phyloP scores from a whole-genome alignment of 1,140 invertebrate species.

The Mesaphorura yosii region DNA sequence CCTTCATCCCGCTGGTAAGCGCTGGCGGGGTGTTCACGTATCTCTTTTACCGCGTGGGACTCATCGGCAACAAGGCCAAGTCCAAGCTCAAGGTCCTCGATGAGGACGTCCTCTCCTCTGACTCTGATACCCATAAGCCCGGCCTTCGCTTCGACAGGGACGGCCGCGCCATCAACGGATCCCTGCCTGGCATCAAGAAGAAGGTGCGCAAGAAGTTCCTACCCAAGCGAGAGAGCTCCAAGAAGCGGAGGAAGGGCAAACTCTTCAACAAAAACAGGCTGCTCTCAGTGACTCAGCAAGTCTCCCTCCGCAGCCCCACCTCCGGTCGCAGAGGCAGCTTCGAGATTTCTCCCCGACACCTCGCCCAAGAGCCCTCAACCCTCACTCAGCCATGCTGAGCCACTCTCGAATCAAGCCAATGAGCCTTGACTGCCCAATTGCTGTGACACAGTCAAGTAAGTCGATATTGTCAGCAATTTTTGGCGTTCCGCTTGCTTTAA shows the following conservation, averaged over 20 bases:
- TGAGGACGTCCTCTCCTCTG: slow-evolving; percentile 5
- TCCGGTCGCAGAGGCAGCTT: no score
- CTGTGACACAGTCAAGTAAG: no score
- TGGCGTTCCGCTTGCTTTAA: no score
- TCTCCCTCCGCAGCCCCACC: slow-evolving; percentile 17
- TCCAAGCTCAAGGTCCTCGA: slow-evolving; percentile 6
- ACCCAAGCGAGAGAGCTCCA: slow-evolving; percentile 20
- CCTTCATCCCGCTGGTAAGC: slow-evolving; percentile 30
- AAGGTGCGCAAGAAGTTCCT: slow-evolving; percentile 29
- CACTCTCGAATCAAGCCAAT: no score
- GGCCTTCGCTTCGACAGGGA: slow-evolving; percentile 7
- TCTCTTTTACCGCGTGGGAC: slow-evolving; percentile 31
- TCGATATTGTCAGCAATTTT: no score
- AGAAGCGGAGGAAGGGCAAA: slow-evolving; percentile 25
- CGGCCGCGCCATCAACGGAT: slow-evolving; percentile 15
- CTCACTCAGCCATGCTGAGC: no score
- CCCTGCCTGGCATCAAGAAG: slow-evolving; percentile 25
- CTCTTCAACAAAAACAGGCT: slow-evolving; percentile 28
- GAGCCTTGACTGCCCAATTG: no score
- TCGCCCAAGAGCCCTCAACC: no score
- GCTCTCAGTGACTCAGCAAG: slow-evolving; percentile 16
- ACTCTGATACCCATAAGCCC: background rate
- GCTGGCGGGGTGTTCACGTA: slow-evolving; percentile 31
- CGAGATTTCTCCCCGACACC: no score
- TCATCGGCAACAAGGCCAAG: slow-evolving; percentile 20